Evolutionary conservation across 2,888 invertebrate genomes (phyloP).

Genomic region (Synergus itoensis): DNA sequence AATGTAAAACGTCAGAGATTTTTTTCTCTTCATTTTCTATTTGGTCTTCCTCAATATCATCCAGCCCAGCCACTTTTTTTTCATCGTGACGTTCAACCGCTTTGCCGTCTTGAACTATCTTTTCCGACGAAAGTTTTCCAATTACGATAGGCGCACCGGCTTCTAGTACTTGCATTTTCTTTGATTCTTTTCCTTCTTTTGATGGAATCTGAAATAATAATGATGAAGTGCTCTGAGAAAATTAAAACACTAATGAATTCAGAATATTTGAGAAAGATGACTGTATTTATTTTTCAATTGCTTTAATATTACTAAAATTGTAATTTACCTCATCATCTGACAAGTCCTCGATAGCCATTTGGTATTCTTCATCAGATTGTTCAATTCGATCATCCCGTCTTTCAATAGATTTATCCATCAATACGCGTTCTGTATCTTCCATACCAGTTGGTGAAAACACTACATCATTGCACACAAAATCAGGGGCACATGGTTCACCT

Average conservation of each 20-base stretch:
- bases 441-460: constrained; percentile 27
- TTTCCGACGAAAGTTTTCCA: neutral
- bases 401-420: neutral
- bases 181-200: neutral
- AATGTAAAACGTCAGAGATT: neutral
- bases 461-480: constrained; percentile 56
- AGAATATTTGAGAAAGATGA: neutral
- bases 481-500: constrained; percentile 52
- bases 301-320: neutral
- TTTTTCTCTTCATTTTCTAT: neutral
- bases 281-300: neutral
- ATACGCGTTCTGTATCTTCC: neutral
- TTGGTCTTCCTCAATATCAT: neutral
- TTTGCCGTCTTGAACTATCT: neutral
- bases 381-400: neutral
- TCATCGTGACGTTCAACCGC: neutral
- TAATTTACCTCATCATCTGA: neutral
- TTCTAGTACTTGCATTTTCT: neutral
- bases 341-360: neutral
- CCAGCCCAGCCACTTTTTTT: neutral
- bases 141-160: neutral
- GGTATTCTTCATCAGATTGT: neutral
- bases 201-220: constrained; percentile 11
- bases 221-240: neutral
- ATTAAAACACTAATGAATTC: neutral